Conservation (phyloP, 2,888 invertebrate species). For the Cordilura impudica region DNA sequence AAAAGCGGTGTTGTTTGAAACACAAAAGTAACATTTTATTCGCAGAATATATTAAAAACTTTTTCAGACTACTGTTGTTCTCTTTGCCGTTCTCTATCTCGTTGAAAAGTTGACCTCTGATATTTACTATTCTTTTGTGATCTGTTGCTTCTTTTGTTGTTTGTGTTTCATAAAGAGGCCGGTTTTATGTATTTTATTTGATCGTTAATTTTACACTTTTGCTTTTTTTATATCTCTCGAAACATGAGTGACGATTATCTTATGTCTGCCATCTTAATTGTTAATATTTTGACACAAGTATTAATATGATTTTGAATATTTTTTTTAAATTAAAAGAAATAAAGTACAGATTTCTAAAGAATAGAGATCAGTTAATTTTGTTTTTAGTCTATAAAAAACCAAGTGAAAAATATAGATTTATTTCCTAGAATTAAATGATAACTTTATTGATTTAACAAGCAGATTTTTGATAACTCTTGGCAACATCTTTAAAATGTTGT, state of each 20-base stretch:
- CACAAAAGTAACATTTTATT: slow-evolving; percentile 11
- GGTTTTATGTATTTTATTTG: background rate
- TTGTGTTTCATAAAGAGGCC: slow-evolving; percentile 9
- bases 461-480: too few species aligned
- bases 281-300: slow-evolving; percentile 42
- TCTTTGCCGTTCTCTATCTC: background rate
- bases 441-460: too few species aligned
- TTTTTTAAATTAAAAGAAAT: background rate
- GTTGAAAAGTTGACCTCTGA: slow-evolving; percentile 10
- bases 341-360: background rate
- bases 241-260: slow-evolving; percentile 19
- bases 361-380: background rate
- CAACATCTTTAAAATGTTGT: background rate
- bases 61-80: slow-evolving; percentile 33
- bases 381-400: too few species aligned
- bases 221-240: slow-evolving; percentile 28
- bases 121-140: background rate
- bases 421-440: too few species aligned
- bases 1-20: background rate
- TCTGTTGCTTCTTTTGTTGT: background rate
- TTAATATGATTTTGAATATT: background rate
- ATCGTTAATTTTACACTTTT: slow-evolving; percentile 51
- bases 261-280: slow-evolving; percentile 50
- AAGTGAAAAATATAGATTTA: too few species aligned
- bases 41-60: slow-evolving; percentile 28